Evolutionary conservation across 1,140 invertebrate genomes (phyloP).

Genomic region (Brachionus asplanchnoidis): DNA sequence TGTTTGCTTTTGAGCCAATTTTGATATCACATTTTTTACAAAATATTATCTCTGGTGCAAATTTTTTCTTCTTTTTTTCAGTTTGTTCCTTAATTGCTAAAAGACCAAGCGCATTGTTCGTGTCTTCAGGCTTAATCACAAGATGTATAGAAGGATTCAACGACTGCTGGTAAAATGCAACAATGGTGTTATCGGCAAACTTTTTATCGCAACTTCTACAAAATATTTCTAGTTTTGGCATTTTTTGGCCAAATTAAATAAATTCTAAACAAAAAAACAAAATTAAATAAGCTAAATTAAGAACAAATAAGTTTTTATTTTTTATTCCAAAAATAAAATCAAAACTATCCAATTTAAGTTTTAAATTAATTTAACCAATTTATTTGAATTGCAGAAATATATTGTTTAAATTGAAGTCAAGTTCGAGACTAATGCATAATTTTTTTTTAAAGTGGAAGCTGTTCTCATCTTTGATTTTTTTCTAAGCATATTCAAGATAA

Average conservation of each 20-base stretch:
- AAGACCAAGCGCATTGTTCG: background rate
- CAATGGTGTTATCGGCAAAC: background rate
- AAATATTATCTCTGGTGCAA: background rate
- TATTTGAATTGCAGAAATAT: background rate
- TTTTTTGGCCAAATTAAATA: background rate
- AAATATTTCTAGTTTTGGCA: slow-evolving; percentile 1
- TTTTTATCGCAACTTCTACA: background rate
- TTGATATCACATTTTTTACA: slow-evolving; percentile 13
- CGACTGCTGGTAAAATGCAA: background rate
- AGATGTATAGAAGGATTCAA: background rate
- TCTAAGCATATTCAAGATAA: no score
- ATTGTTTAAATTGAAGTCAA: background rate
- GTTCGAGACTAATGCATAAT: background rate
- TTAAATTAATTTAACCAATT: background rate
- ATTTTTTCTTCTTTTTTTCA: background rate
- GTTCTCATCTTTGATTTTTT: no score
- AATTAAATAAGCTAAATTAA: background rate
- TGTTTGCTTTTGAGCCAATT: background rate
- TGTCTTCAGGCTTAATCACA: background rate
- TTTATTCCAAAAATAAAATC: background rate
- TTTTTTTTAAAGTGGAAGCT: background rate
- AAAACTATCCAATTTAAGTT: background rate
- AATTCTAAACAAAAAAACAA: background rate
- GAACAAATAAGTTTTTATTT: no score
- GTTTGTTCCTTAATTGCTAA: slow-evolving; percentile 6